phyloP scores from a whole-genome alignment of 2,888 invertebrate species.

The Criorhina ranunculi region DNA sequence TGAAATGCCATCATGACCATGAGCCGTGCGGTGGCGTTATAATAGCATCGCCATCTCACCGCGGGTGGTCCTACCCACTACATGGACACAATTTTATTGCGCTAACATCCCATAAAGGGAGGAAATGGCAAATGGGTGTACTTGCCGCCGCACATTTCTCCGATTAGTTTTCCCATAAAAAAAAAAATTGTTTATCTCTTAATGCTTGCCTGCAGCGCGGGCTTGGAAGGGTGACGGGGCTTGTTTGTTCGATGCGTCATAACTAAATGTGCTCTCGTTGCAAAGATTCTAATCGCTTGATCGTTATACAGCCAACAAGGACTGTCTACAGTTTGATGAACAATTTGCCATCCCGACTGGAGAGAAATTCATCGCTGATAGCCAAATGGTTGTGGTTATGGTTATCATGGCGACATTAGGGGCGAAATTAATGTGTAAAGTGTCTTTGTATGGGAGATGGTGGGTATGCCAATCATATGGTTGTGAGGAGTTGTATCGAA shows the following conservation, averaged over 20 bases:
- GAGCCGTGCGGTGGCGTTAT: neutral
- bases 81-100: neutral
- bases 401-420: neutral
- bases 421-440: neutral
- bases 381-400: slow-evolving; percentile 1
- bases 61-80: neutral
- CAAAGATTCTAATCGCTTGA: slow-evolving; percentile 17
- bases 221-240: neutral
- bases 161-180: slow-evolving; percentile 38
- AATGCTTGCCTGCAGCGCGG: neutral
- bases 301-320: neutral
- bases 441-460: neutral
- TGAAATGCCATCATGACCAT: slow-evolving; percentile 25
- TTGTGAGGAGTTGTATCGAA: slow-evolving; percentile 11
- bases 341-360: slow-evolving; percentile 20
- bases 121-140: slow-evolving; percentile 3
- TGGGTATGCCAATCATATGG: slow-evolving; percentile 20
- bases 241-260: neutral
- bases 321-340: slow-evolving; percentile 13
- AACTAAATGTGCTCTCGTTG: slow-evolving; percentile 6
- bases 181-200: slow-evolving; percentile 21
- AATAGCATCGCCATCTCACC: slow-evolving; percentile 1
- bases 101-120: neutral
- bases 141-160: slow-evolving; percentile 29
- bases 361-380: slow-evolving; percentile 14